Base-by-base conservation (phyloP, 2,797 vertebrate genomes). In the Pangasius djambal region DNA sequence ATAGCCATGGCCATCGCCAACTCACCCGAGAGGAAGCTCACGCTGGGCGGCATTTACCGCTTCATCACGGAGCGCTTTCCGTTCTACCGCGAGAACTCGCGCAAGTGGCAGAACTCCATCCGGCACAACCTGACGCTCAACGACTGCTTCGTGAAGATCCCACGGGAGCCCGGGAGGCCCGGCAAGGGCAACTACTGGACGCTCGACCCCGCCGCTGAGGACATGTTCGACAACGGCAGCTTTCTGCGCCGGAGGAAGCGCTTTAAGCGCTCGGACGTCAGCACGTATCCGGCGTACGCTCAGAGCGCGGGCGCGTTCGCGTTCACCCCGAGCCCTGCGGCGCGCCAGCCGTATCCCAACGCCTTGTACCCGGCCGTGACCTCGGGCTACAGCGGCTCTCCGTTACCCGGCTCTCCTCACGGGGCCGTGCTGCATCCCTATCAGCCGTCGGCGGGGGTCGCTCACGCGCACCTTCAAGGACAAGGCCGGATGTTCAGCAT, bases 61-160 rank as follows among this genome's bases (percentile, higher is more conserved):
- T 99, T 99, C 95, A 99, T 99, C 95, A 99, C 97, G 91, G 98
- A 98, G 94, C 97, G 98, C 25, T 99, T 99, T 89, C 97, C 98
- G 1, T 99, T 98, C 94, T 99, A 99, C 94, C 95, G 98, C 28
- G 98, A 99, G 93, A 98, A 98, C 95, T 98, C 98, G 1, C 98
- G 98, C 90, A 99, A 99, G 96, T 98, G 97, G 97, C 97, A 97
- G 85, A 97, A 97, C 94, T 97, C 96, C 50, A 98, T 98, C 91
- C 96, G 97, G 81, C 97, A 97, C 95, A 98, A 97, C 92, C 95
- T 97, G 81, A 98, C 97, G 50, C 97, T 97, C 48, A 97, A 98
- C 93, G 97, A 98, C 95, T 98, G 97, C 87, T 98, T 98, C 81
- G 97, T 98, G 72, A 98, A 98, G 95, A 97, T 98, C 90, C 97